A percentile compares a stretch with the other conserved stretches of the same genome.
Conservation (phyloP, 2,113 vertebrate species). For the Ibidorhyncha struthersii region DNA sequence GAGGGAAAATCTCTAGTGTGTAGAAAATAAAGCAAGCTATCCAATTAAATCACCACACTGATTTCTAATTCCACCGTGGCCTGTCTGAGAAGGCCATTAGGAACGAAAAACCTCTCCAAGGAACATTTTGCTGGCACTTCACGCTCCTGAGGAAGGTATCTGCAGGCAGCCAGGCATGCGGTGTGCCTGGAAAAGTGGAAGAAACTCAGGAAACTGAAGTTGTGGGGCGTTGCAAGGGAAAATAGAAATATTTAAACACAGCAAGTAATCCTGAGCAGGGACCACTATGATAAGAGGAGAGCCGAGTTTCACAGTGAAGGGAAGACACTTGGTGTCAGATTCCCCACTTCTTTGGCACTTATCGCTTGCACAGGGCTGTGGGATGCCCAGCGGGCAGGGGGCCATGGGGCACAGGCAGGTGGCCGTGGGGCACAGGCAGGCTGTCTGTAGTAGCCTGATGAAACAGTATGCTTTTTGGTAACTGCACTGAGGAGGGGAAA, state of each 20-base stretch:
- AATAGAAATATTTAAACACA: background rate
- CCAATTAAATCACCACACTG: background rate
- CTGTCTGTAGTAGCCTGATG: background rate
- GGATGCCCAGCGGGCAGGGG: background rate
- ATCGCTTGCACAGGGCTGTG: background rate
- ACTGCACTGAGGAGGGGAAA: background rate
- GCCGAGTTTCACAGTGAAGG: background rate
- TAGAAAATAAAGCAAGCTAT: constrained; percentile 23
- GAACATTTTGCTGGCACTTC: background rate
- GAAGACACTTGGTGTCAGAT: background rate
- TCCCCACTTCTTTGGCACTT: background rate
- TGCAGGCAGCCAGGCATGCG: background rate
- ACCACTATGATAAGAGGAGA: background rate
- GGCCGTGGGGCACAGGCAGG: background rate
- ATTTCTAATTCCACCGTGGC: background rate
- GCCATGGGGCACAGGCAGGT: accelerated
- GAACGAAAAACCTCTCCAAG: background rate
- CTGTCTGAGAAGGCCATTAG: background rate
- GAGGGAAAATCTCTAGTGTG: background rate
- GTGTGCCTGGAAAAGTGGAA: background rate
- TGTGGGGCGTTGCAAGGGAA: background rate
- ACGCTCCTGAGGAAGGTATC: background rate
- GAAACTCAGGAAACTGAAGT: background rate
- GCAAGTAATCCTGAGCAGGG: constrained; percentile 2
- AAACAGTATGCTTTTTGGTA: background rate